Evolutionary conservation across 2,888 invertebrate species (phyloP).

Genomic region (Erebia aethiops): DNA sequence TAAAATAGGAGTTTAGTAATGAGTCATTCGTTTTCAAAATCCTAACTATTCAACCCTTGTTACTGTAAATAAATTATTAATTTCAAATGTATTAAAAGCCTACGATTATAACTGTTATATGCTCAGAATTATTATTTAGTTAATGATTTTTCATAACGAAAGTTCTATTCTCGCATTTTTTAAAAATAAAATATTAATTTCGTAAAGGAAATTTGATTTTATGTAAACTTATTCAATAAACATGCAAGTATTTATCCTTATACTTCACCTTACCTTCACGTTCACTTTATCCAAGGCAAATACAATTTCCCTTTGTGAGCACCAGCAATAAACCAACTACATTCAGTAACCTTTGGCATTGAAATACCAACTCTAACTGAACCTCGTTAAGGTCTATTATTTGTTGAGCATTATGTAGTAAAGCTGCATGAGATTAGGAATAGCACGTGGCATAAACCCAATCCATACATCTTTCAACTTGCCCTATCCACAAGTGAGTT

Average conservation of each 20-base stretch:
- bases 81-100: too few species aligned
- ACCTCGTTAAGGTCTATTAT: background rate
- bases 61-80: too few species aligned
- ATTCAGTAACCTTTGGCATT: background rate
- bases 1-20: background rate
- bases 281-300: conserved; percentile 26
- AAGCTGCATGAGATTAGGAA: conserved; percentile 15
- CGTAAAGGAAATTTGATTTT: too few species aligned
- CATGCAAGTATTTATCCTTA: background rate
- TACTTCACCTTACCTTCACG: conserved; percentile 6
- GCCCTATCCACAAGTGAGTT: conserved; percentile 22
- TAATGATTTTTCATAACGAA: too few species aligned
- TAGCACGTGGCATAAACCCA: conserved; percentile 19
- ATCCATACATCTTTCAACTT: conserved; percentile 19
- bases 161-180: too few species aligned
- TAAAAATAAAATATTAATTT: too few species aligned
- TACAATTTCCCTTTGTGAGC: conserved; percentile 26
- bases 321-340: conserved; percentile 9
- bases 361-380: background rate
- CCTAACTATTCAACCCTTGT: too few species aligned
- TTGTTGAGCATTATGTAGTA: background rate
- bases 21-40: too few species aligned
- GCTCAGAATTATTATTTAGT: too few species aligned
- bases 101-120: too few species aligned
- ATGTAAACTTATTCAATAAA: too few species aligned